Conservation (phyloP, 2,113 vertebrate genomes). For the Symphodus melops region DNA sequence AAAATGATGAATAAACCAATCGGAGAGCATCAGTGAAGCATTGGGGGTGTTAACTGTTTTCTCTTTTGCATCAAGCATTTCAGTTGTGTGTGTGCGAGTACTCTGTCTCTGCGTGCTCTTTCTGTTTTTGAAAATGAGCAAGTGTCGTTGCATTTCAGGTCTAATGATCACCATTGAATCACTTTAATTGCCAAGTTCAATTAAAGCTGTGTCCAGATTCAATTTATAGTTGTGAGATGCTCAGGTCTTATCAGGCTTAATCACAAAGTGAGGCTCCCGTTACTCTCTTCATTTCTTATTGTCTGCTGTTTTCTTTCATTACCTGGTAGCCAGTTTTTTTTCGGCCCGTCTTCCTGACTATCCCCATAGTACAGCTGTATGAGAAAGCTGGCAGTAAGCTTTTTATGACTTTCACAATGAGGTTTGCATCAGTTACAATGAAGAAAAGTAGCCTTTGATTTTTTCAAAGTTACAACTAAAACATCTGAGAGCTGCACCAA, state of each 20-base stretch:
- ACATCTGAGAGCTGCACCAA: too few relatives aligned
- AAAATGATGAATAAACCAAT: constrained; percentile 26
- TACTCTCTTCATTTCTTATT: constrained; percentile 40
- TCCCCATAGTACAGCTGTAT: neutral
- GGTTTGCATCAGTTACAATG: neutral
- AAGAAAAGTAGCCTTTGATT: neutral
- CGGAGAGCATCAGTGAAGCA: constrained; percentile 1
- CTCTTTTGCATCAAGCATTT: constrained; percentile 33
- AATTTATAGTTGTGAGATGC: constrained; percentile 43
- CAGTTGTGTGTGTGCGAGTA: neutral
- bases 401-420: too few relatives aligned
- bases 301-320: constrained; percentile 13
- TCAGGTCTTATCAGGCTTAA: constrained; percentile 35
- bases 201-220: constrained; percentile 46
- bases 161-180: constrained; percentile 49
- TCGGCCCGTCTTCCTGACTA: constrained; percentile 15
- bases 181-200: constrained; percentile 53
- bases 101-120: constrained; percentile 15
- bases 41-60: constrained; percentile 46
- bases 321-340: constrained; percentile 24
- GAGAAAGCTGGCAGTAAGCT: neutral
- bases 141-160: constrained; percentile 15
- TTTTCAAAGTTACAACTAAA: neutral
- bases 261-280: constrained; percentile 23
- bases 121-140: constrained; percentile 29